A percentile compares a stretch with the other conserved stretches of the same genome.
These are phyloP conservation scores for Enteromius trimaculatus DNA, from an alignment of 2,797 vertebrate species.

Conservation along the genomic window DNA sequence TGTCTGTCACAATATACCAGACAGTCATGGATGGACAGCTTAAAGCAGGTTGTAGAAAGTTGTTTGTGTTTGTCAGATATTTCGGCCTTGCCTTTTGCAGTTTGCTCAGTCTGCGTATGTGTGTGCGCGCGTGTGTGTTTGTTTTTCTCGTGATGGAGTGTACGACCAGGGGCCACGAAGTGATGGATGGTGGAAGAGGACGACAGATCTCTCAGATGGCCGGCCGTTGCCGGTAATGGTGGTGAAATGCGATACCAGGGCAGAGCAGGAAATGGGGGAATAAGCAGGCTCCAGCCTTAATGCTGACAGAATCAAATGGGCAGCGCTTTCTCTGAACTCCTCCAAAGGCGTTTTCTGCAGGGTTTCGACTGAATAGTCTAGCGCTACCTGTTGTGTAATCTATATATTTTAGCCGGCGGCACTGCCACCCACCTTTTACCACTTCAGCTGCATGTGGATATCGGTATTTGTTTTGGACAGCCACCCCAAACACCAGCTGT, in stretches of 20 bases:
- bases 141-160: constrained; percentile 58
- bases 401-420: constrained; percentile 16
- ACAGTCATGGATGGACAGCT: constrained; percentile 57
- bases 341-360: constrained; percentile 40
- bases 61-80: background rate
- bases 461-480: constrained; percentile 20
- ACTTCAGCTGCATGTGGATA: constrained; percentile 6
- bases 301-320: constrained; percentile 61
- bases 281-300: constrained; percentile 55
- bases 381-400: constrained; percentile 35
- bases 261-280: constrained; percentile 62
- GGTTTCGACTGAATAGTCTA: constrained; percentile 7
- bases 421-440: constrained; percentile 29
- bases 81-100: constrained; percentile 33
- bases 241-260: constrained; percentile 75
- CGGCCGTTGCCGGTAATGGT: constrained; percentile 74
- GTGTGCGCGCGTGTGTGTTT: constrained; percentile 55
- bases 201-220: constrained; percentile 64
- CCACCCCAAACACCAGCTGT: constrained; percentile 35
- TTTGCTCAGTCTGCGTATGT: constrained; percentile 28
- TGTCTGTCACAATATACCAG: constrained; percentile 46
- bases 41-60: constrained; percentile 31
- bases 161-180: constrained; percentile 56
- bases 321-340: constrained; percentile 40
- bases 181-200: constrained; percentile 70